These are phyloP conservation scores for Tiliqua scincoides DNA, from an alignment of 2,113 vertebrate species.

Conservation along the genomic window DNA sequence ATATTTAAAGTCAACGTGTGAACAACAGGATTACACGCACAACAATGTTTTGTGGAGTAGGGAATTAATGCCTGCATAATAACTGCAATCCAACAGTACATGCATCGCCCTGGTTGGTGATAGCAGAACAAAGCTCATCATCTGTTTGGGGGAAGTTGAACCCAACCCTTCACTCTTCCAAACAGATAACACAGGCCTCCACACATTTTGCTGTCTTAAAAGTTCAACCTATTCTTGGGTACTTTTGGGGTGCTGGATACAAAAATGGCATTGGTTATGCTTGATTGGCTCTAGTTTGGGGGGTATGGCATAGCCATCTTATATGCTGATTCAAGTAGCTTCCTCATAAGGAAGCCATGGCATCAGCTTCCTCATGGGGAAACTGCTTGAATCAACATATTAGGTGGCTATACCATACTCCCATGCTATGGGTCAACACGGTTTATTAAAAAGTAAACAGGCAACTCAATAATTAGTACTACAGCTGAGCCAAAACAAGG, in stretches of 20 bases:
- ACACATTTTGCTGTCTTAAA: too few relatives aligned
- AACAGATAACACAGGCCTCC: not conserved
- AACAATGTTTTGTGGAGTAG: not conserved
- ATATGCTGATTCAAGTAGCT: too few relatives aligned
- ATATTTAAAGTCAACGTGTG: not conserved
- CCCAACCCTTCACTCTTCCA: not conserved
- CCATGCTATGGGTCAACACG: too few relatives aligned
- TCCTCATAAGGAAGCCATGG: too few relatives aligned
- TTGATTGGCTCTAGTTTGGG: too few relatives aligned
- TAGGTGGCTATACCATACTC: too few relatives aligned
- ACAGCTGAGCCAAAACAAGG: not conserved
- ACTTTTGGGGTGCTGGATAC: too few relatives aligned
- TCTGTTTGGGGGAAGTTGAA: not conserved
- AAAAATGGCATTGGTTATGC: too few relatives aligned
- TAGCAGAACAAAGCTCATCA: not conserved
- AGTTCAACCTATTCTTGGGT: too few relatives aligned
- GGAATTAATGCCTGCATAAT: not conserved
- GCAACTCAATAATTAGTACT: not conserved
- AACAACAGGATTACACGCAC: not conserved
- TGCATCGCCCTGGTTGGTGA: not conserved
- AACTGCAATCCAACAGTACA: not conserved
- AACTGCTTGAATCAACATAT: too few relatives aligned
- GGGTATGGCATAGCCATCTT: too few relatives aligned
- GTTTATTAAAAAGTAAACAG: not conserved
- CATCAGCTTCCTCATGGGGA: too few relatives aligned